A percentile compares a stretch with the other conserved stretches of the same genome.
Conservation (phyloP, 2,888 invertebrate genomes). For the Dasypolia templi region DNA sequence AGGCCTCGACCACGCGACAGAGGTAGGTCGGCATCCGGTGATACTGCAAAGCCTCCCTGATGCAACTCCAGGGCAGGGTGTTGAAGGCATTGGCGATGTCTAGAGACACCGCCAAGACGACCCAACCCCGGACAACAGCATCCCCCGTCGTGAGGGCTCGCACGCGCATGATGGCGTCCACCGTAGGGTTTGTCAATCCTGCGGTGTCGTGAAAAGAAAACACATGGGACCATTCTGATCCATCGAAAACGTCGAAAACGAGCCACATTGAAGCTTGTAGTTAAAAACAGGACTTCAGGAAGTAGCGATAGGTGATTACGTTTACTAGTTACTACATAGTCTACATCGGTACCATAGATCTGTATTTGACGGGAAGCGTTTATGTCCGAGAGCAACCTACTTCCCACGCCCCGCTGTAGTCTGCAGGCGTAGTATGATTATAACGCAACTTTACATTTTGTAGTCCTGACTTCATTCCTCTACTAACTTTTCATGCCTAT, state of each 20-base stretch:
- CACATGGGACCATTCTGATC: background rate
- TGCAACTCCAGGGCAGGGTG: no score
- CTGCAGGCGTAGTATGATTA: background rate
- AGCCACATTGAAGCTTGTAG: background rate
- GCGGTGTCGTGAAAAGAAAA: background rate
- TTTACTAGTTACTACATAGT: background rate
- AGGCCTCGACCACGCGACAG: no score
- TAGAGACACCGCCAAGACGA: no score
- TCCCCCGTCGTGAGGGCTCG: no score
- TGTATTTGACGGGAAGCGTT: conserved; percentile 28
- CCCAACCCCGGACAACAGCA: no score
- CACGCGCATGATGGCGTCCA: no score
- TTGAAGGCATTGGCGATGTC: no score
- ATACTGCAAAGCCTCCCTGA: no score
- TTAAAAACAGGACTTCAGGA: background rate
- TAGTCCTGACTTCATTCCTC: background rate
- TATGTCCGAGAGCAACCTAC: conserved; percentile 18
- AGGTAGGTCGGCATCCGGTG: no score
- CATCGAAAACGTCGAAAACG: background rate
- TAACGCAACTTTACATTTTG: conserved; percentile 16
- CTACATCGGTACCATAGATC: background rate
- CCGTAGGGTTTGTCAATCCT: background rate
- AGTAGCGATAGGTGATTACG: background rate
- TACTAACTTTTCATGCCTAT: background rate
- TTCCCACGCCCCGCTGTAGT: conserved; percentile 35